Evolutionary conservation across 1,140 invertebrate species (phyloP), one percentile per base, ranked within the genome.

Genomic region (Ylistrum balloti): DNA sequence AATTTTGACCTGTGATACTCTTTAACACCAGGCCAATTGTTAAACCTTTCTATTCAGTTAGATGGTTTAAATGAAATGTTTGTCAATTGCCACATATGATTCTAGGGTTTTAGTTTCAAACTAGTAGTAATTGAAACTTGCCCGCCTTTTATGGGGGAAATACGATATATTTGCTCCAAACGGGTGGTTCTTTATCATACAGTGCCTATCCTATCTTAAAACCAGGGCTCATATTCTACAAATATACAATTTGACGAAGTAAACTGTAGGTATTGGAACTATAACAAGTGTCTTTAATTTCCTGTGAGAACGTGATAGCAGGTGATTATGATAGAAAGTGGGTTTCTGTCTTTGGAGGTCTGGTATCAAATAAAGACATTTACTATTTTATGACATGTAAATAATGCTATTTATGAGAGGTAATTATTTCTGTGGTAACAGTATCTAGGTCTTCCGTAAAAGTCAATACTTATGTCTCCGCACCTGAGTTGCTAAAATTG

Each of bases 401-500:
- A 74, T 74, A 74, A 74, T 74, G 11, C 56, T 74, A 74, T 28
- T 74, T 74, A 74, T n/a, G 56, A 28, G 56, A 74, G 3, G 22
- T 74, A 74, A 74, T 74, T 74, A 74, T 74, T 74, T 74, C 56
- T 17, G 22, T n/a, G 56, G 56, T 74, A 74, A 74, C 56, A 74
- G 56, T 74, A 74, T n/a, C 56, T 28, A 74, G 56, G n/a, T 5
- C 56, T 9, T 74, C 56, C n/a, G 15, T 74, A n/a, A 74, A n/a
- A 74, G 2, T 28, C 56, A 17, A 74, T 74, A 74, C 56, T 74
- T n/a, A 45, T 5, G 56, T n/a, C 5, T 74, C 5, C 2, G n/a
- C n/a, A 74, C 56, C 56, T 74, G 22, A n/a, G n/a, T 28, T 74
- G 56, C n/a, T n/a, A n/a, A 74, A 74, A 28, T n/a, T 74, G 22